A percentile compares a stretch with the other conserved stretches of the same genome.
phyloP scores from a whole-genome alignment of 1,140 invertebrate species.

The Ceratosolen fusciceps region DNA sequence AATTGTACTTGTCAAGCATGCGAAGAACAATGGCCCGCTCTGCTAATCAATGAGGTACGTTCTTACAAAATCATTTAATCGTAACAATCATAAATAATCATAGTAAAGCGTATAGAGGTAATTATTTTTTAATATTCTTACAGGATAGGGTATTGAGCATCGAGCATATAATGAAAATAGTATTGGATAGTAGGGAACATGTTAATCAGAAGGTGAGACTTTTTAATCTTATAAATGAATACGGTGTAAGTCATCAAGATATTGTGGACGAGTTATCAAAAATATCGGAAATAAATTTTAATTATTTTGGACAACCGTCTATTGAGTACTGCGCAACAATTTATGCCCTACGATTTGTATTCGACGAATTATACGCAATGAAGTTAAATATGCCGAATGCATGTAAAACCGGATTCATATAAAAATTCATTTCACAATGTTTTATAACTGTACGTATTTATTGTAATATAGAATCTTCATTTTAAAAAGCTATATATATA shows the following conservation, averaged over 20 bases:
- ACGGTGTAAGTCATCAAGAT: background rate
- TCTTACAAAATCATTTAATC: background rate
- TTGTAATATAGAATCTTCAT: background rate
- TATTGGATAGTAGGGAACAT: background rate
- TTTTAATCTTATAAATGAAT: background rate
- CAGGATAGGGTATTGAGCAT: background rate
- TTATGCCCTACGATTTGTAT: background rate
- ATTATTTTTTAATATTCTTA: background rate
- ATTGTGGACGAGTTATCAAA: slow-evolving; percentile 10
- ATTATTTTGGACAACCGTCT: slow-evolving; percentile 37
- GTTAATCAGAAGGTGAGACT: slow-evolving; percentile 13
- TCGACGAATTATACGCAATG: slow-evolving; percentile 16
- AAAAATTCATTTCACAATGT: too few species aligned
- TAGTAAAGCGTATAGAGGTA: too few species aligned
- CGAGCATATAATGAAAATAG: background rate
- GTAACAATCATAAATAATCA: background rate
- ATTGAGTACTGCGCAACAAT: slow-evolving; percentile 14
- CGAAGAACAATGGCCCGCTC: slow-evolving; percentile 15
- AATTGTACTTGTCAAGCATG: slow-evolving; percentile 22
- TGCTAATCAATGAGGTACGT: background rate
- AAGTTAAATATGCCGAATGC: background rate
- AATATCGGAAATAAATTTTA: background rate
- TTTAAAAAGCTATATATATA: background rate
- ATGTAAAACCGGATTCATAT: background rate
- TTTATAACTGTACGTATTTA: too few species aligned